Conservation (phyloP, 2,113 vertebrate species). For the Romanogobio albipinnatus region DNA sequence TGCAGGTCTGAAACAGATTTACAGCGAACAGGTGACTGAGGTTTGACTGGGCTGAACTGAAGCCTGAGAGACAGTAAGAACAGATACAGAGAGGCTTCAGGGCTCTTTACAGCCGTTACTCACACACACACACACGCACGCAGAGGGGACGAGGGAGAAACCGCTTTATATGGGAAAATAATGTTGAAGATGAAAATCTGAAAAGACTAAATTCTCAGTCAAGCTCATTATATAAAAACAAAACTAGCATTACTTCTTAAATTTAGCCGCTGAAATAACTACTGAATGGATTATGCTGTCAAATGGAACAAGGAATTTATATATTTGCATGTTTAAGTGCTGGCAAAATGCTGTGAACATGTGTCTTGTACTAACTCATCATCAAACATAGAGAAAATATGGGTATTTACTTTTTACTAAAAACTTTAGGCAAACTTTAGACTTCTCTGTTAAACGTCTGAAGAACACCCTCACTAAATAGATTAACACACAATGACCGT, state of each 20-base stretch:
- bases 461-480: not conserved
- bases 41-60: not conserved
- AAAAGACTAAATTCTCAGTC: not conserved
- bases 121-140: slow-evolving; percentile 21
- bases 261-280: not conserved
- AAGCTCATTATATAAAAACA: not conserved
- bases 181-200: not conserved
- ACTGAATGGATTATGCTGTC: not conserved
- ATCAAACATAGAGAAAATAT: not conserved
- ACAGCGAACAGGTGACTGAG: slow-evolving; percentile 38
- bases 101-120: slow-evolving; percentile 14
- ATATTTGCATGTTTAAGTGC: not conserved
- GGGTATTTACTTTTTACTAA: not conserved
- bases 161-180: not conserved
- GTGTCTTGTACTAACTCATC: not conserved
- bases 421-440: not conserved
- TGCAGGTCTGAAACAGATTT: slow-evolving; percentile 31
- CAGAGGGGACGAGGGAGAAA: not conserved
- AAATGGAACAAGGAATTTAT: not conserved
- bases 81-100: slow-evolving; percentile 3
- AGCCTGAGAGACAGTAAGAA: slow-evolving; percentile 13
- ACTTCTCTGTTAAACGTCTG: not conserved
- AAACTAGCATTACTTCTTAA: not conserved
- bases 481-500: not conserved
- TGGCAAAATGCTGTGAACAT: not conserved